These are phyloP conservation scores for Sphyrna mokarran DNA, from an alignment of 2,113 vertebrate genomes.

Conservation along the genomic window DNA sequence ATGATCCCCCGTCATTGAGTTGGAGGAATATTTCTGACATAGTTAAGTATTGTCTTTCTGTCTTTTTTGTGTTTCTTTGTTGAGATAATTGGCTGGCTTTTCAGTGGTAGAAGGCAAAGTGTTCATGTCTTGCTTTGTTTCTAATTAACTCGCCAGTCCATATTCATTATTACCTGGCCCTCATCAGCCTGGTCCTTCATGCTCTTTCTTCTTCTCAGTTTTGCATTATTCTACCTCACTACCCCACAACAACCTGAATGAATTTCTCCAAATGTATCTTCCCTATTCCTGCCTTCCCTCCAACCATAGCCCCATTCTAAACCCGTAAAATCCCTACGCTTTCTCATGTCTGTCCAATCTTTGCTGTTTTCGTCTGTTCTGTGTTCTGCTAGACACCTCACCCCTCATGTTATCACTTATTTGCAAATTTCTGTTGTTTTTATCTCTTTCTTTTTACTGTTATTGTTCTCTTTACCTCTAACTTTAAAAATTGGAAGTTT, in stretches of 20 bases:
- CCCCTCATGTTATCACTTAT: too few species aligned
- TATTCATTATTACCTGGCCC: too few species aligned
- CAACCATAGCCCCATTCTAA: background rate
- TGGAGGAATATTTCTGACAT: too few species aligned
- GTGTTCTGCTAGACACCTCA: too few species aligned
- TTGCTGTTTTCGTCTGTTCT: background rate
- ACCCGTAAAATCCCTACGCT: background rate
- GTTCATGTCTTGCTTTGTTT: too few species aligned
- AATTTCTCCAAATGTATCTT: background rate
- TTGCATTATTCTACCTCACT: background rate
- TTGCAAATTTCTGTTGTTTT: background rate
- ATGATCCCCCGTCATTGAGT: too few species aligned
- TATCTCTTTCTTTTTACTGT: background rate
- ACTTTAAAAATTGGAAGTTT: background rate
- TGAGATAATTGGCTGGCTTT: too few species aligned
- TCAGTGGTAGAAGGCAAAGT: too few species aligned
- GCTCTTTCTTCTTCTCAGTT: background rate
- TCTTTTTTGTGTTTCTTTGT: too few species aligned
- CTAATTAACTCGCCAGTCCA: too few species aligned
- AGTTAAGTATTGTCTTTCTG: background rate
- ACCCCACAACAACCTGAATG: background rate
- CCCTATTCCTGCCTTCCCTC: background rate
- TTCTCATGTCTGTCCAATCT: background rate
- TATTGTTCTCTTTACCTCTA: background rate
- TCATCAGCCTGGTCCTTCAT: background rate